Evolutionary conservation across 2,797 vertebrate genomes (phyloP).

Genomic region (Aeoliscus strigatus): DNA sequence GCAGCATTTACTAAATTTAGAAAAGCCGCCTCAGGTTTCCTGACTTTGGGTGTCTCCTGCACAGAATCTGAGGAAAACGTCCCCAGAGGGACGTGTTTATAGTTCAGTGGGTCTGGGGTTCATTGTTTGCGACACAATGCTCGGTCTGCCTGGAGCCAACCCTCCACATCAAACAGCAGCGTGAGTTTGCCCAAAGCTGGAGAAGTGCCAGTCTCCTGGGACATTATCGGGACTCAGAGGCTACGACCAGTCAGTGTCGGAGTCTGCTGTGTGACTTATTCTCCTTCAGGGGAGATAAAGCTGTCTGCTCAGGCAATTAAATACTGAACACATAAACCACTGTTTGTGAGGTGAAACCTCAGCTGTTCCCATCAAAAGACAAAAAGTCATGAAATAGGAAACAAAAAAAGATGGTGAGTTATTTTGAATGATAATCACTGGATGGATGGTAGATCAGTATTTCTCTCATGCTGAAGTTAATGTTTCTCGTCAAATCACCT

Average conservation of each 20-base stretch:
- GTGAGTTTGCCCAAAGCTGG: slow-evolving; percentile 74
- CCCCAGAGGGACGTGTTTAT: slow-evolving; percentile 77
- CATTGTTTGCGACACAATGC: slow-evolving; percentile 85
- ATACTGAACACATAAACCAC: no score
- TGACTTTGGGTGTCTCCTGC: slow-evolving; percentile 78
- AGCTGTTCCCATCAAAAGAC: no score
- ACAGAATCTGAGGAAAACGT: slow-evolving; percentile 73
- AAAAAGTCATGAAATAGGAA: no score
- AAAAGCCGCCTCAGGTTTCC: slow-evolving; percentile 73
- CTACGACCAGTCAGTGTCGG: slow-evolving; percentile 47
- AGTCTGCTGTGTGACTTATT: slow-evolving; percentile 12
- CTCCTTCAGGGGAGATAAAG: slow-evolving; percentile 17
- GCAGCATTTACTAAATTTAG: slow-evolving; percentile 74
- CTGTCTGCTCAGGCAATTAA: no score
- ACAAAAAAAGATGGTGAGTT: no score
- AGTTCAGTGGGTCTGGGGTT: slow-evolving; percentile 78
- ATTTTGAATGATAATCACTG: no score
- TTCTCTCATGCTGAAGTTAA: no score
- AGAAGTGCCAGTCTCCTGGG: slow-evolving; percentile 56
- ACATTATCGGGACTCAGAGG: slow-evolving; percentile 60
- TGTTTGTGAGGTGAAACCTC: no score
- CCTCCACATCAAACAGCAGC: slow-evolving; percentile 73
- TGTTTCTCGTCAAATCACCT: no score
- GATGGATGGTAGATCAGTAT: no score
- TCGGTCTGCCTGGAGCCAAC: slow-evolving; percentile 81